phyloP scores from a whole-genome alignment of 92 coral and sea anemone genomes.

The Ricordea florida region DNA sequence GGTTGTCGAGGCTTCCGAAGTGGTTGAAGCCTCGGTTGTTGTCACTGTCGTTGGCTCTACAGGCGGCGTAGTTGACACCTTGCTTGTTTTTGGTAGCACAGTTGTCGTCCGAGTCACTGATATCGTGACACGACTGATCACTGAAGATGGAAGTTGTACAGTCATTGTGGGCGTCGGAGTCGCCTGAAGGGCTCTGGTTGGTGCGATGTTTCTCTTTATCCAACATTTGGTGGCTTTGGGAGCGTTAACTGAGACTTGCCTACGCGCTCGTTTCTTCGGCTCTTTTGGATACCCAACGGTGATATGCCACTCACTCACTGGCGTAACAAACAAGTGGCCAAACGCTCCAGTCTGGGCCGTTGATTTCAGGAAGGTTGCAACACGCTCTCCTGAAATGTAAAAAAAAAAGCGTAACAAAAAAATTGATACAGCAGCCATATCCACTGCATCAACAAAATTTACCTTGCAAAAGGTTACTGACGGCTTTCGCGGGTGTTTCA shows the following conservation, averaged over 20 bases:
- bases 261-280: constrained; percentile 78
- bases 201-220: constrained; percentile 2
- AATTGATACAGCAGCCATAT: no score
- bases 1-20: no score
- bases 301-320: constrained; percentile 95
- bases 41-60: constrained; percentile 36
- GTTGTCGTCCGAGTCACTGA: constrained; percentile 46
- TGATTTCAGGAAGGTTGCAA: constrained; percentile 84
- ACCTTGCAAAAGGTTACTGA: no score
- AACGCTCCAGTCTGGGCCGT: constrained; percentile 91
- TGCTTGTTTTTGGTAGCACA: constrained; percentile 45
- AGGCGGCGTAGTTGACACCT: constrained; percentile 11
- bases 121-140: constrained; percentile 14
- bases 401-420: no score
- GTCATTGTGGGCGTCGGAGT: constrained; percentile 82
- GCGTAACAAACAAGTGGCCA: constrained; percentile 63
- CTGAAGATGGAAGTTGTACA: constrained; percentile 56
- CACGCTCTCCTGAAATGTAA: constrained; percentile 60
- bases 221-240: constrained; percentile 39
- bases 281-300: constrained; percentile 83
- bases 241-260: constrained; percentile 64
- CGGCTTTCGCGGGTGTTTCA: no score
- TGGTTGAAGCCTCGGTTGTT: constrained; percentile 13
- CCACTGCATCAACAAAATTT: no score
- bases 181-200: constrained; percentile 37